phyloP scores from a whole-genome alignment of 2,113 vertebrate species.

The Rhinogobius similis region DNA sequence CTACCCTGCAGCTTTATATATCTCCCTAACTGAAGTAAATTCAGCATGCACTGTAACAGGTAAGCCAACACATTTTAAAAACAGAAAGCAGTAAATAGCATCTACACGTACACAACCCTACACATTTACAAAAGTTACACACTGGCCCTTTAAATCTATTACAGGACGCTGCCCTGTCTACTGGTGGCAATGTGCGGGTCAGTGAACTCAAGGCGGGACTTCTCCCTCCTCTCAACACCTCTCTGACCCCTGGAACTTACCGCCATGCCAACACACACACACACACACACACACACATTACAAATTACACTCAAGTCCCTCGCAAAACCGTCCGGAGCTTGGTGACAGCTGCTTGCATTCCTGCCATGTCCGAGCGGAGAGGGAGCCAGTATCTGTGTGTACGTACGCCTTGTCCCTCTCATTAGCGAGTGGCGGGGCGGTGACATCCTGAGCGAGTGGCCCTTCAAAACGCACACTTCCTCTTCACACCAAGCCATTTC shows the following conservation, averaged over 20 bases:
- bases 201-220: slow-evolving; percentile 11
- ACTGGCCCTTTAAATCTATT: slow-evolving; percentile 12
- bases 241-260: slow-evolving; percentile 53
- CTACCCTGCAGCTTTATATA: too few relatives aligned
- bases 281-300: slow-evolving; percentile 3
- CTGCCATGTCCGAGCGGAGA: slow-evolving; percentile 65
- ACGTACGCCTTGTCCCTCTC: slow-evolving; percentile 54
- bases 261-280: slow-evolving; percentile 36
- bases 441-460: slow-evolving; percentile 79
- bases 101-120: too few relatives aligned
- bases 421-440: slow-evolving; percentile 73
- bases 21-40: background rate
- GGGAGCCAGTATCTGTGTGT: slow-evolving; percentile 26
- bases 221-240: slow-evolving; percentile 24
- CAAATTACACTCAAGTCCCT: slow-evolving; percentile 39
- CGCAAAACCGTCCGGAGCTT: slow-evolving; percentile 64
- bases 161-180: slow-evolving; percentile 31
- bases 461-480: slow-evolving; percentile 79
- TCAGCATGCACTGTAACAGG: too few relatives aligned
- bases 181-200: slow-evolving; percentile 41
- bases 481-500: slow-evolving; percentile 70
- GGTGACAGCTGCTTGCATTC: slow-evolving; percentile 82
- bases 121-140: background rate
- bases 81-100: background rate
- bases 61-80: background rate